Conservation (phyloP, 2,888 invertebrate genomes). For the Platycheirus albimanus region DNA sequence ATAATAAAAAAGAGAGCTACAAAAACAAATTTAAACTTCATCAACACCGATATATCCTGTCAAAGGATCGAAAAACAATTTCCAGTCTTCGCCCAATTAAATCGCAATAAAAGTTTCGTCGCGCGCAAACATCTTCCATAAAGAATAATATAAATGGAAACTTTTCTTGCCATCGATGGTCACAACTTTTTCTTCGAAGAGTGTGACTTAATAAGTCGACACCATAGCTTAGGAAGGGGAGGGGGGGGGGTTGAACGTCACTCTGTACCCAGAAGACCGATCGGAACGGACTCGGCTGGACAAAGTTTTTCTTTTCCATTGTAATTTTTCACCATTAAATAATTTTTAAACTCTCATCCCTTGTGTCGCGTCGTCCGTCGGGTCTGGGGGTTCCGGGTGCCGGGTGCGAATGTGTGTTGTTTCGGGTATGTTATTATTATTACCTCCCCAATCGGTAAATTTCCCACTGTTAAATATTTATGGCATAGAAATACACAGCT, state of each 20-base stretch:
- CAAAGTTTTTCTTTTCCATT: conserved; percentile 45
- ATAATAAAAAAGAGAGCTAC: no score
- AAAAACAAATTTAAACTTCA: not conserved
- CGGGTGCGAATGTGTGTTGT: not conserved
- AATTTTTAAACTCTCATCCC: conserved; percentile 59
- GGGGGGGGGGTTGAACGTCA: conserved; percentile 36
- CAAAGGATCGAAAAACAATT: conserved; percentile 29
- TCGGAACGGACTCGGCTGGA: conserved; percentile 13
- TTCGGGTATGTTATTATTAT: conserved; percentile 65
- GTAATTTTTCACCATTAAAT: conserved; percentile 72
- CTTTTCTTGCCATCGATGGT: not conserved
- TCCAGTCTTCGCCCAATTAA: conserved; percentile 52
- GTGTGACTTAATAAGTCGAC: conserved; percentile 60
- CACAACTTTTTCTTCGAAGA: conserved; percentile 39
- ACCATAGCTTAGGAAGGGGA: no score
- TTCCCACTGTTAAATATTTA: conserved; percentile 79
- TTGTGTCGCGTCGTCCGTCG: not conserved
- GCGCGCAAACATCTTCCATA: conserved; percentile 18
- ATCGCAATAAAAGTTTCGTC: conserved; percentile 56
- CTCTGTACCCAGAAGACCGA: conserved; percentile 20
- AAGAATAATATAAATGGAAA: conserved; percentile 3
- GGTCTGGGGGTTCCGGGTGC: no score
- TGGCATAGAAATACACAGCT: conserved; percentile 72
- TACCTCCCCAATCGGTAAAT: conserved; percentile 77
- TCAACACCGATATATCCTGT: conserved; percentile 34